Percentiles rank a stretch among this genome's conserved stretches.
Evolutionary conservation across 2,797 vertebrate genomes (phyloP).

Genomic region (Bradypodion ventrale): DNA sequence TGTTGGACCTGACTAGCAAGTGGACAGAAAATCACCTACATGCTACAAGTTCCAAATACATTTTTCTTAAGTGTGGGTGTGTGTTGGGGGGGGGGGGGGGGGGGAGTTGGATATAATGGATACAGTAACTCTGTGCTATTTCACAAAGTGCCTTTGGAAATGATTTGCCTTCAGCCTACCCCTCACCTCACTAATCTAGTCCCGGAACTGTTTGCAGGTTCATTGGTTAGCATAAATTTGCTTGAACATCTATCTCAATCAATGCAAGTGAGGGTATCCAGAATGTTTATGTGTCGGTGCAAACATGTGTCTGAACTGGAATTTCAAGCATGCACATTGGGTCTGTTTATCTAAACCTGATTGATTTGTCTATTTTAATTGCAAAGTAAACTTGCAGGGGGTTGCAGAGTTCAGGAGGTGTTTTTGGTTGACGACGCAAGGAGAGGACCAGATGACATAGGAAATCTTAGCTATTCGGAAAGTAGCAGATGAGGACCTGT

Average conservation of each 20-base stretch:
- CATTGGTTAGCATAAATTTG: not conserved
- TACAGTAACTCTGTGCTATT: not conserved
- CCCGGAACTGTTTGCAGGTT: not conserved
- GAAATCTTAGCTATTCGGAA: not conserved
- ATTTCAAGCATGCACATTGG: conserved; percentile 11
- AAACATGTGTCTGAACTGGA: conserved; percentile 17
- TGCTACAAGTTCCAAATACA: no score
- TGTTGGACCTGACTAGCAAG: not conserved
- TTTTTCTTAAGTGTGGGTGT: not conserved
- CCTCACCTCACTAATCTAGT: not conserved
- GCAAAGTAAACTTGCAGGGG: conserved; percentile 15
- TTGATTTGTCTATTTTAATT: conserved; percentile 31
- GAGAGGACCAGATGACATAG: not conserved
- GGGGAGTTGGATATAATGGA: not conserved
- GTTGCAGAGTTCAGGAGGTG: not conserved
- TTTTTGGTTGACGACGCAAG: not conserved
- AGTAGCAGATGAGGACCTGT: not conserved
- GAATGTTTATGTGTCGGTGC: not conserved
- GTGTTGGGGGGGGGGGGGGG: not conserved
- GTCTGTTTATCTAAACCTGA: conserved; percentile 29
- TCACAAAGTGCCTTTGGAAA: not conserved
- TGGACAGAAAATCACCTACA: conserved; percentile 4
- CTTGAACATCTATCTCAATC: not conserved
- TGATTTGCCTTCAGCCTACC: not conserved
- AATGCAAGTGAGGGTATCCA: not conserved